These are phyloP conservation scores for Leptogaster cylindrica DNA, from an alignment of 2,888 invertebrate genomes.

Conservation along the genomic window DNA sequence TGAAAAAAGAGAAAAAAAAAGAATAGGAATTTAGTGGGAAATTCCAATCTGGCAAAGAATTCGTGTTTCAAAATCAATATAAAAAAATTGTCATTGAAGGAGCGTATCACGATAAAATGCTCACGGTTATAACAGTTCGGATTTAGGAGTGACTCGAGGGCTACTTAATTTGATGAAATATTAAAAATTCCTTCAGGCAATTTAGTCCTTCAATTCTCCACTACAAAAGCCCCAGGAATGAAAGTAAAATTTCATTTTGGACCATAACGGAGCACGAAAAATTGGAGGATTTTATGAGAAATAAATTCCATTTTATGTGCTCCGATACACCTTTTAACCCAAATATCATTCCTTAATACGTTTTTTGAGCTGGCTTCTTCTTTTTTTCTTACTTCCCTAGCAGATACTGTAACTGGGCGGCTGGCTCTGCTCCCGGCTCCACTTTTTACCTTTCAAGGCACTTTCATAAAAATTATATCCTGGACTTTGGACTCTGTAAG, in stretches of 20 bases:
- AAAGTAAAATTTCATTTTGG: slow-evolving; percentile 39
- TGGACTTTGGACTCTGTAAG: slow-evolving; percentile 30
- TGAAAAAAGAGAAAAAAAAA: not conserved
- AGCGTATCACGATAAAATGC: slow-evolving; percentile 26
- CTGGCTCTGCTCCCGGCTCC: slow-evolving; percentile 27
- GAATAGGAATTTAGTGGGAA: not conserved
- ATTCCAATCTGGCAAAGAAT: slow-evolving; percentile 22
- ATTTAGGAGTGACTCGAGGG: slow-evolving; percentile 48
- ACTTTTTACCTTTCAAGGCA: slow-evolving; percentile 24
- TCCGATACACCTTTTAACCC: slow-evolving; percentile 51
- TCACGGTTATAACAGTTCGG: slow-evolving; percentile 30
- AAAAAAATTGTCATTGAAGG: slow-evolving; percentile 26
- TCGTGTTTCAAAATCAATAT: slow-evolving; percentile 14
- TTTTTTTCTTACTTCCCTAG: no score
- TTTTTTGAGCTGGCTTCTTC: no score
- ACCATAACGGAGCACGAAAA: slow-evolving; percentile 17
- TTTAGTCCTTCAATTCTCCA: slow-evolving; percentile 44
- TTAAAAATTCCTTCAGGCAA: slow-evolving; percentile 56
- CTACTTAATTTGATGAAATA: slow-evolving; percentile 62
- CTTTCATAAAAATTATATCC: slow-evolving; percentile 41
- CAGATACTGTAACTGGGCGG: slow-evolving; percentile 32
- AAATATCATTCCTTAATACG: slow-evolving; percentile 45
- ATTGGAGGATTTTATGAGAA: slow-evolving; percentile 50
- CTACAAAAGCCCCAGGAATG: slow-evolving; percentile 29
- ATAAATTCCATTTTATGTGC: slow-evolving; percentile 52